Percentiles rank a stretch among this genome's conserved stretches.
These are phyloP conservation scores for Macrobrachium nipponense DNA, from an alignment of 1,140 invertebrate species.

Conservation along the genomic window DNA sequence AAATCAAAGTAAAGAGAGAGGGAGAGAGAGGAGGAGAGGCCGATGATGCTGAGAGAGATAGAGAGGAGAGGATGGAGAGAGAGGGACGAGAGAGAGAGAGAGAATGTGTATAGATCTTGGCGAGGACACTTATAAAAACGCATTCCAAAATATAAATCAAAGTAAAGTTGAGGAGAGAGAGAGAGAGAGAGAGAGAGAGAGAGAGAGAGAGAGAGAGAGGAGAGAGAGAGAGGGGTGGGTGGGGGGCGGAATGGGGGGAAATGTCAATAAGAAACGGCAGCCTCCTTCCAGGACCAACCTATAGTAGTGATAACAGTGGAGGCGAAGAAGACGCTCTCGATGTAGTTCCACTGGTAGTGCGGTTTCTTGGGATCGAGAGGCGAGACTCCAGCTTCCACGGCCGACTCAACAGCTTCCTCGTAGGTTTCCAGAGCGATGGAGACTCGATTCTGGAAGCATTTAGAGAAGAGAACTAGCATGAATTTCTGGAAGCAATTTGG, in stretches of 20 bases:
- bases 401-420: conserved; percentile 3
- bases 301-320: conserved; percentile 51
- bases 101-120: background rate
- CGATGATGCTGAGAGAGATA: too few relatives aligned
- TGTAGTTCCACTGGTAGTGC: conserved; percentile 35
- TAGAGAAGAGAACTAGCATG: background rate
- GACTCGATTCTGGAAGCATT: background rate
- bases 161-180: background rate
- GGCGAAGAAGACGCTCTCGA: conserved; percentile 45
- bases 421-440: conserved; percentile 10
- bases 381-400: conserved; percentile 26
- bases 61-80: too few relatives aligned
- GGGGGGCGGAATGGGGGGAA: background rate
- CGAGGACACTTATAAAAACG: too few relatives aligned
- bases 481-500: background rate
- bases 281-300: background rate
- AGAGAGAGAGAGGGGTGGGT: background rate
- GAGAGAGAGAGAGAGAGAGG: background rate
- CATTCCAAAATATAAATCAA: background rate
- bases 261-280: background rate
- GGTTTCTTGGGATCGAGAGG: background rate
- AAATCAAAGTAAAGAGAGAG: too few relatives aligned
- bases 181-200: background rate
- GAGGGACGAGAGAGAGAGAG: too few relatives aligned
- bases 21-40: background rate